These are phyloP conservation scores for Fistularia tabacaria DNA, from an alignment of 2,797 vertebrate species.

Conservation along the genomic window DNA sequence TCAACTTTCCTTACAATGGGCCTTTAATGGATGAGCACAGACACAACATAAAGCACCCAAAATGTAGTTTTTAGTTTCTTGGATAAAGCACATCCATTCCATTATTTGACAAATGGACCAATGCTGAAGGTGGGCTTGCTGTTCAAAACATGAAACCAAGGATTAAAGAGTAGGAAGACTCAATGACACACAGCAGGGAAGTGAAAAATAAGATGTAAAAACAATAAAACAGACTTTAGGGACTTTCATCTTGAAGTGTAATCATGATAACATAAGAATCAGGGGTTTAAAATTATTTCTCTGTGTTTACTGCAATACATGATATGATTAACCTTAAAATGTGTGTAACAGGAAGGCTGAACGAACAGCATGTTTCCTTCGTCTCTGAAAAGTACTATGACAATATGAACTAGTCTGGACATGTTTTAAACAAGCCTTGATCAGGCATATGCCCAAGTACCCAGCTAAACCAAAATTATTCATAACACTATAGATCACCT, in stretches of 20 bases:
- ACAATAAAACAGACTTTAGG: neutral
- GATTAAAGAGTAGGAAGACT: slow-evolving; percentile 6
- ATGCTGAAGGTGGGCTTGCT: no score
- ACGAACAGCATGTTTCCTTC: slow-evolving; percentile 39
- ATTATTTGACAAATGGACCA: no score
- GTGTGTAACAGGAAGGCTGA: slow-evolving; percentile 5
- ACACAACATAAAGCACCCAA: no score
- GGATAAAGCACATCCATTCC: no score
- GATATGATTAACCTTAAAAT: no score
- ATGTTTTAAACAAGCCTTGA: slow-evolving; percentile 49
- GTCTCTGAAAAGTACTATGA: slow-evolving; percentile 22
- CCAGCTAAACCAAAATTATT: slow-evolving; percentile 43
- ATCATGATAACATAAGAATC: slow-evolving; percentile 4
- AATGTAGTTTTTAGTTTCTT: no score
- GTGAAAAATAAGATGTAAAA: slow-evolving; percentile 10
- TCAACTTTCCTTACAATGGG: no score
- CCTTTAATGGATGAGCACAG: no score
- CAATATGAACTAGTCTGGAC: slow-evolving; percentile 53
- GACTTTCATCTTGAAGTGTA: slow-evolving; percentile 7
- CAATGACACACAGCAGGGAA: slow-evolving; percentile 10
- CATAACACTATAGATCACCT: slow-evolving; percentile 44
- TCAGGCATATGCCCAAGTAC: slow-evolving; percentile 40
- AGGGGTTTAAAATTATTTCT: slow-evolving; percentile 3
- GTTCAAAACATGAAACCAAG: no score
- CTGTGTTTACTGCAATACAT: no score